These are phyloP conservation scores for Platycnemis pennipes DNA, from an alignment of 2,888 invertebrate species.

Conservation along the genomic window DNA sequence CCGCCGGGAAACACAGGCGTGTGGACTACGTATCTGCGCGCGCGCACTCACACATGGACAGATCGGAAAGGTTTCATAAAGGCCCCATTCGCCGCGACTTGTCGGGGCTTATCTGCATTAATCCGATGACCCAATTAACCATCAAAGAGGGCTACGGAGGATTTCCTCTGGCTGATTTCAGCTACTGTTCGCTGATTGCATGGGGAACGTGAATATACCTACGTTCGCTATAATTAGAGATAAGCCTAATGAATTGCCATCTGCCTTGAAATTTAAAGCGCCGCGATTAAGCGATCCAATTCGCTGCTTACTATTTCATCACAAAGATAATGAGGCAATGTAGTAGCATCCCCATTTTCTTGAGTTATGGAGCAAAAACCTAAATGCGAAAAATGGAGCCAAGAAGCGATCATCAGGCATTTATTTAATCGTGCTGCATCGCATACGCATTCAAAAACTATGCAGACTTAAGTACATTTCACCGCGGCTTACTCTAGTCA, in stretches of 20 bases:
- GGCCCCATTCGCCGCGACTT: background rate
- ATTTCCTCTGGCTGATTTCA: background rate
- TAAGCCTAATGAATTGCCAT: background rate
- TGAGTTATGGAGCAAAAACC: no score
- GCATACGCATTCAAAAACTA: no score
- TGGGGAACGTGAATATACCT: background rate
- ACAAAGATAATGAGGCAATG: no score
- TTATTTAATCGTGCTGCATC: no score
- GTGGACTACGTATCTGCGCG: background rate
- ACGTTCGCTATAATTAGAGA: background rate
- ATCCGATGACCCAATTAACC: conserved; percentile 20
- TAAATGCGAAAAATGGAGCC: no score
- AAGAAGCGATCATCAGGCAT: no score
- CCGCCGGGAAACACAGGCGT: background rate
- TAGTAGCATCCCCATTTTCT: no score
- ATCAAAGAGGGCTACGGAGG: background rate
- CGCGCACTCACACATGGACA: no score
- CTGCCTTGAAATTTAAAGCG: background rate
- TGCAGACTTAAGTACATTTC: no score
- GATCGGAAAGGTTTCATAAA: background rate
- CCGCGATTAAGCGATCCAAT: background rate
- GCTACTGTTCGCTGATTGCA: background rate
- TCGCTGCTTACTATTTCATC: no score
- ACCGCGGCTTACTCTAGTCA: no score
- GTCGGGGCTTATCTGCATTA: conserved; percentile 15